Evolutionary conservation across 2,888 invertebrate genomes (phyloP), one percentile per base, ranked within the genome.

Genomic region (Thymelicus lineola): DNA sequence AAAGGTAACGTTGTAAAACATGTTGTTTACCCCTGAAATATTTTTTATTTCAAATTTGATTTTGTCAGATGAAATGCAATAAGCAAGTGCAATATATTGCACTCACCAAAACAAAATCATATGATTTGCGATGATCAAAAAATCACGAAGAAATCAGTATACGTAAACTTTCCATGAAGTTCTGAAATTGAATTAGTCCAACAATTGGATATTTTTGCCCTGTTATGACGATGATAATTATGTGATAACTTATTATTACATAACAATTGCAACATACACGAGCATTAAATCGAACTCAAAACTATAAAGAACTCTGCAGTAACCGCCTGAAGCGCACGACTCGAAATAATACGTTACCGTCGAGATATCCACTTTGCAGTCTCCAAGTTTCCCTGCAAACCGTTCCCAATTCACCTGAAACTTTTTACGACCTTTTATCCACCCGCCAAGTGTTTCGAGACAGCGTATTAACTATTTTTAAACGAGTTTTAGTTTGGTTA

Each of bases 401-500:
- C 28, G 50, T 48, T 50, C 28, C 64, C 55, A 50, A 42, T 64
- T 17, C 64, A 64, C 64, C 55, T 64, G 53, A 55, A 55, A 64
- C 15, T 64, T 64, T 15, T 12, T 7, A 58, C 38, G 38, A 48
- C 28, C n/a, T 15, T 53, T 35, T 46, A 59, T 38, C 59, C 38
- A 61, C 46, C 61, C 46, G 9, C 61, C 28, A 61, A 60, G 45
- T 15, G 46, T 9, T 63, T 3, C 6, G 35, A 50, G 50, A 38
- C 36, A 50, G 36, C 15, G 50, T 53, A 73, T 74, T 71, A 84
- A 86, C 87, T 86, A 86, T 87, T 89, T 87, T 86, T 82, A 84
- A 88, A 83, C 82, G 77, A 85, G 82, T 88, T 86, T 86, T 86
- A 87, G 86, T 84, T 82, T 80, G 80, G 84, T 84, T 83, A 86